Conservation (phyloP, 2,113 vertebrate genomes). For the Columba livia region DNA sequence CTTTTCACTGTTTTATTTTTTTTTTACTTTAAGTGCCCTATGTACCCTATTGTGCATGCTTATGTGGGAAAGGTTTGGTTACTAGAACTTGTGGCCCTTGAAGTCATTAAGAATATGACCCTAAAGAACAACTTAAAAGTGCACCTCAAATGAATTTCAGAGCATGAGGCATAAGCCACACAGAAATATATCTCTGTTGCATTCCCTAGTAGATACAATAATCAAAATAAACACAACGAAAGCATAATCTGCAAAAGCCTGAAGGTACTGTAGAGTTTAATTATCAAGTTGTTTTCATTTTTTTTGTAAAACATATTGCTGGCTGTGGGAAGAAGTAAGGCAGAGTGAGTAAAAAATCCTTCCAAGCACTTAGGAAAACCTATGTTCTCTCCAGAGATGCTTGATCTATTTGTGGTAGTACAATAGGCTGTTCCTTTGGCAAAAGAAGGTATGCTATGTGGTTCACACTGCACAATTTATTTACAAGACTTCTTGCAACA, state of each 20-base stretch:
- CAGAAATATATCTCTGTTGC: background rate
- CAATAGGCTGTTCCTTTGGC: background rate
- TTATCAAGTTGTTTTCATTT: background rate
- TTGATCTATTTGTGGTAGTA: background rate
- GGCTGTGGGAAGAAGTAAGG: background rate
- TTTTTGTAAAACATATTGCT: background rate
- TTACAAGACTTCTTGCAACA: constrained; percentile 20
- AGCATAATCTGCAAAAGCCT: background rate
- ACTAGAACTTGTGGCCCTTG: background rate
- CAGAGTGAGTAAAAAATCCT: background rate
- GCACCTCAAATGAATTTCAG: background rate
- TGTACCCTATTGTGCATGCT: background rate
- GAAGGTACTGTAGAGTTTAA: background rate
- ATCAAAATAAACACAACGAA: background rate
- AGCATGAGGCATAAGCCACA: background rate
- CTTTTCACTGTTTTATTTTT: background rate
- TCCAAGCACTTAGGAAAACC: background rate
- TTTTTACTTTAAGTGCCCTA: background rate
- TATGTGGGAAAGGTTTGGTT: background rate
- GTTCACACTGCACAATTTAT: background rate
- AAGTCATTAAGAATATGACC: background rate
- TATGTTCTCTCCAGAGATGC: background rate
- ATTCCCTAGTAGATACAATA: background rate
- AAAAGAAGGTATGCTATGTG: background rate
- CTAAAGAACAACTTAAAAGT: background rate